Conservation (phyloP, 2,797 vertebrate species). For the Diplodus puntazzo region DNA sequence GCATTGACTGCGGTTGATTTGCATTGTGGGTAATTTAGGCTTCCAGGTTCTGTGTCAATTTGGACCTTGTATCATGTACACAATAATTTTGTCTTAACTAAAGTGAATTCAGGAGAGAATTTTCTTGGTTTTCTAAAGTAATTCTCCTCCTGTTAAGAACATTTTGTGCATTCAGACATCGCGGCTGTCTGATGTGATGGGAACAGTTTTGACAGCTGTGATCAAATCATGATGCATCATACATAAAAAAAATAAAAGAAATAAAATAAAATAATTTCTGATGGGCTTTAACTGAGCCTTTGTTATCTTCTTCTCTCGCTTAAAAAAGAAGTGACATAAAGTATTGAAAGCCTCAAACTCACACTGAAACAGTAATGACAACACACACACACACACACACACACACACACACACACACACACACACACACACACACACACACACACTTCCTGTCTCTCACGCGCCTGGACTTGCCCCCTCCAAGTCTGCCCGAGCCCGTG, state of each 20-base stretch:
- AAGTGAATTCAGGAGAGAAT: too few species aligned
- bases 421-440: too few species aligned
- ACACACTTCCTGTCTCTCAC: neutral
- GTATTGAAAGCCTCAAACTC: neutral
- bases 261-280: too few species aligned
- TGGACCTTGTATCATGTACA: too few species aligned
- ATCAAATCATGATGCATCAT: neutral
- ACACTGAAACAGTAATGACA: neutral
- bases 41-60: too few species aligned
- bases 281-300: neutral
- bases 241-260: too few species aligned
- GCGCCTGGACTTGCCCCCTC: neutral
- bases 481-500: neutral
- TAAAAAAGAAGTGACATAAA: neutral
- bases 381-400: too few species aligned
- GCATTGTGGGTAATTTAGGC: slow-evolving; percentile 13
- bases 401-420: too few species aligned
- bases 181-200: neutral
- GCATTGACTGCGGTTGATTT: neutral
- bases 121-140: neutral
- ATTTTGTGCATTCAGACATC: neutral
- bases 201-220: neutral
- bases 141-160: neutral
- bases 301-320: neutral
- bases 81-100: too few species aligned